Evolutionary conservation across 2,797 vertebrate genomes (phyloP).

Genomic region (Aulostomus chinensis): DNA sequence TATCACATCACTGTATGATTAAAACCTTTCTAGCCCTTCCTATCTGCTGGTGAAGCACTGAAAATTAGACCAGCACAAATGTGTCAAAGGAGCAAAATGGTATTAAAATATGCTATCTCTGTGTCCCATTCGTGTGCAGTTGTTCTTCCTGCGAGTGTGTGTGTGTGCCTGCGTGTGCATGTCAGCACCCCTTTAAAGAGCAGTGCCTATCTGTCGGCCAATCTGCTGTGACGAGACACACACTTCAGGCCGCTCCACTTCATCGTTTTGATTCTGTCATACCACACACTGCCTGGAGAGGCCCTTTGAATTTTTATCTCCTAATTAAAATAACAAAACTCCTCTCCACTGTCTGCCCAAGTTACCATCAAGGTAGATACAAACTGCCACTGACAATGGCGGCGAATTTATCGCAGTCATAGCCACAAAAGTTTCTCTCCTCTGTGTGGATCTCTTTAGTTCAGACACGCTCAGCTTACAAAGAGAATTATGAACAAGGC

Average conservation of each 20-base stretch:
- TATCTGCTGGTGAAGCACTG: slow-evolving; percentile 46
- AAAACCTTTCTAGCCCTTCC: slow-evolving; percentile 44
- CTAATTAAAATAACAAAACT: slow-evolving; percentile 88
- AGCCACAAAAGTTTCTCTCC: slow-evolving; percentile 66
- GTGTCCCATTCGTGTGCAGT: slow-evolving; percentile 58
- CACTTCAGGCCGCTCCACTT: slow-evolving; percentile 79
- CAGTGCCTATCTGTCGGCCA: slow-evolving; percentile 75
- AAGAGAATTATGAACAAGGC: slow-evolving; percentile 63
- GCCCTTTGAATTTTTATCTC: slow-evolving; percentile 85
- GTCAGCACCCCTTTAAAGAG: slow-evolving; percentile 75
- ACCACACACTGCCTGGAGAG: slow-evolving; percentile 83
- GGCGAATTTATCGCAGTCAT: slow-evolving; percentile 61
- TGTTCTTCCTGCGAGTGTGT: slow-evolving; percentile 14
- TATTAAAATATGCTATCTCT: slow-evolving; percentile 73
- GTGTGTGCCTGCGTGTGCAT: slow-evolving; percentile 32
- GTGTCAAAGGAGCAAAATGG: slow-evolving; percentile 66
- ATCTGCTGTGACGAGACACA: slow-evolving; percentile 78
- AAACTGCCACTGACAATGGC: slow-evolving; percentile 75
- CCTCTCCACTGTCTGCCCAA: slow-evolving; percentile 75
- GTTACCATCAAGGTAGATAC: slow-evolving; percentile 83
- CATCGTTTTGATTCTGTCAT: slow-evolving; percentile 83
- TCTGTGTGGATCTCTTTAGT: slow-evolving; percentile 56
- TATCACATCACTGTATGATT: slow-evolving; percentile 53
- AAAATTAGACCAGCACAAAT: slow-evolving; percentile 66
- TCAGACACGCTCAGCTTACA: slow-evolving; percentile 57